Evolutionary conservation across 2,113 vertebrate genomes (phyloP).

Genomic region (Cyphomyrus plagiostoma): DNA sequence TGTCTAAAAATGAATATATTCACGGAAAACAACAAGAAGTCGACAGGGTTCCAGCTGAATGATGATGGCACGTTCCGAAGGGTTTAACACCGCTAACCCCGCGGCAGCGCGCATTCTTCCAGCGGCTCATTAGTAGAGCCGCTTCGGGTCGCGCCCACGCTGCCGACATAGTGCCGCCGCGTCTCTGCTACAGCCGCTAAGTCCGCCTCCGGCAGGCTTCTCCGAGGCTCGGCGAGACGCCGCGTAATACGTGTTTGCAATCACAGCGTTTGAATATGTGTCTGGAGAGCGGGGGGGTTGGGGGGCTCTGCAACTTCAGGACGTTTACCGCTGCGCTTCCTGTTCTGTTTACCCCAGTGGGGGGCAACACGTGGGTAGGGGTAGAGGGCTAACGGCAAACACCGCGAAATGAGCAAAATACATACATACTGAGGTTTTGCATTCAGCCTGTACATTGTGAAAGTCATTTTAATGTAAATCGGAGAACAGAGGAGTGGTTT

Average conservation of each 20-base stretch:
- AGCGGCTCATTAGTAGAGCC: background rate
- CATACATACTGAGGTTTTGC: constrained; percentile 62
- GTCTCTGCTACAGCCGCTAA: constrained; percentile 70
- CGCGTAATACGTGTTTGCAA: constrained; percentile 78
- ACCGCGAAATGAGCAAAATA: constrained; percentile 69
- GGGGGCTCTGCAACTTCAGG: constrained; percentile 48
- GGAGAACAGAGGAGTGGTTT: constrained; percentile 59
- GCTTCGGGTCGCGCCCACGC: background rate
- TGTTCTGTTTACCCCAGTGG: constrained; percentile 69
- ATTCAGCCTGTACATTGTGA: constrained; percentile 45
- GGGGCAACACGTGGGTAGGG: constrained; percentile 59
- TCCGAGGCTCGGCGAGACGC: constrained; percentile 71
- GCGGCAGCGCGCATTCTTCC: constrained; percentile 16
- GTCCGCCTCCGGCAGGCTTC: constrained; percentile 55
- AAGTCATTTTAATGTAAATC: constrained; percentile 77
- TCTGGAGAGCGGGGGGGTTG: constrained; percentile 49
- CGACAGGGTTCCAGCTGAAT: background rate
- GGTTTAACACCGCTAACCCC: background rate
- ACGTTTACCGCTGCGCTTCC: constrained; percentile 59
- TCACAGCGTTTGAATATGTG: constrained; percentile 71
- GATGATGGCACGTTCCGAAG: background rate
- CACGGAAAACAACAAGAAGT: background rate
- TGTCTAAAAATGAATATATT: background rate
- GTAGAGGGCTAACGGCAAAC: constrained; percentile 53
- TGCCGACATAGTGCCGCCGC: constrained; percentile 53